Evolutionary conservation across 2,888 invertebrate species (phyloP).

Genomic region (Onchidella celtica): DNA sequence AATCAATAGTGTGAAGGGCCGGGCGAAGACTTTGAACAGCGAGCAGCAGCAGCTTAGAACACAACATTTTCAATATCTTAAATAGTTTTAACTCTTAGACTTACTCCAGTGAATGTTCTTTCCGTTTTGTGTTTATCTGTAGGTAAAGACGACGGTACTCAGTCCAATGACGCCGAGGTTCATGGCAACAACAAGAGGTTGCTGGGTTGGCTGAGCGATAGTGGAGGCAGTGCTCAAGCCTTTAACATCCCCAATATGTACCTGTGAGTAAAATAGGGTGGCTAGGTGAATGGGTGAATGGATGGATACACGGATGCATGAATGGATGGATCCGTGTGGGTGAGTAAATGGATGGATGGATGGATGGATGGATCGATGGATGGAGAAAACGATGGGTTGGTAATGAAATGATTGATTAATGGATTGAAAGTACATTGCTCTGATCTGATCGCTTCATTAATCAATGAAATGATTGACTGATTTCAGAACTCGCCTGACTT

Average conservation of each 20-base stretch:
- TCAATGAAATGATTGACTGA: not conserved
- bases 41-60: too few relatives aligned
- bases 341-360: not conserved
- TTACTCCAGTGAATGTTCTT: too few relatives aligned
- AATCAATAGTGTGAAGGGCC: too few relatives aligned
- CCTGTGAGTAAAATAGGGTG: not conserved
- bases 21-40: too few relatives aligned
- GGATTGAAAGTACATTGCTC: not conserved
- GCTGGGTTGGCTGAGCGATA: not conserved
- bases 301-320: not conserved
- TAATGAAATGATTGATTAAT: not conserved
- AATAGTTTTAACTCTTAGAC: too few relatives aligned
- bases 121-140: too few relatives aligned
- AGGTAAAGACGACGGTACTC: not conserved
- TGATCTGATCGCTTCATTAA: not conserved
- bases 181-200: not conserved
- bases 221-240: slow-evolving; percentile 2
- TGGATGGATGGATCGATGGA: not conserved
- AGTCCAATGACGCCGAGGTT: slow-evolving; percentile 12
- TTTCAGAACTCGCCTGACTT: not conserved
- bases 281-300: not conserved
- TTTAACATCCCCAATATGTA: not conserved
- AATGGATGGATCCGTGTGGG: not conserved
- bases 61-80: too few relatives aligned
- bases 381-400: not conserved